phyloP scores from a whole-genome alignment of 2,113 vertebrate species.

The Eclectus roratus region DNA sequence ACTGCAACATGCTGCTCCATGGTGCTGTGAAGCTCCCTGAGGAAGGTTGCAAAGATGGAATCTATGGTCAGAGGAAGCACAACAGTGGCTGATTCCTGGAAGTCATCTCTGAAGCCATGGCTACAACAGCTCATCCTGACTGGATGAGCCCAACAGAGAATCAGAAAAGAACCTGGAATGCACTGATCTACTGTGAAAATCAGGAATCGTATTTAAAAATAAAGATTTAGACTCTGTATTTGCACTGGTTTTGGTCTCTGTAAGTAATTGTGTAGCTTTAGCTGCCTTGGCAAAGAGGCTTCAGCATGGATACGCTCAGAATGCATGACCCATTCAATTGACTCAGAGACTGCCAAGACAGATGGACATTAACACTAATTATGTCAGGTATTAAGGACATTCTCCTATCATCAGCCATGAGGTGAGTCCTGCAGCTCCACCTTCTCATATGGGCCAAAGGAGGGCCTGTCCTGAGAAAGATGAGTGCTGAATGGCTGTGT shows the following conservation, averaged over 20 bases:
- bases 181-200: neutral
- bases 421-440: neutral
- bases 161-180: neutral
- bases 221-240: neutral
- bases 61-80: neutral
- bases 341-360: neutral
- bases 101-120: neutral
- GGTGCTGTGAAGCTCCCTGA: constrained; percentile 87
- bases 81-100: neutral
- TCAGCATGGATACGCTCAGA: neutral
- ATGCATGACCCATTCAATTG: neutral
- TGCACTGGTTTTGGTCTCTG: neutral
- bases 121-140: neutral
- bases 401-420: neutral
- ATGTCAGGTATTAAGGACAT: neutral
- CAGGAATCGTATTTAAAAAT: neutral
- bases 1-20: constrained; percentile 84
- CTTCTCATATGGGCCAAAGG: neutral
- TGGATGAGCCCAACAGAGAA: neutral
- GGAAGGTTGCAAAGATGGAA: neutral
- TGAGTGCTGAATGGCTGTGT: neutral
- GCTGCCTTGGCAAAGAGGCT: neutral
- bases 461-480: neutral
- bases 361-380: neutral
- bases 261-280: neutral